Evolutionary conservation across 2,797 vertebrate genomes (phyloP).

Genomic region (Nannoperca australis): DNA sequence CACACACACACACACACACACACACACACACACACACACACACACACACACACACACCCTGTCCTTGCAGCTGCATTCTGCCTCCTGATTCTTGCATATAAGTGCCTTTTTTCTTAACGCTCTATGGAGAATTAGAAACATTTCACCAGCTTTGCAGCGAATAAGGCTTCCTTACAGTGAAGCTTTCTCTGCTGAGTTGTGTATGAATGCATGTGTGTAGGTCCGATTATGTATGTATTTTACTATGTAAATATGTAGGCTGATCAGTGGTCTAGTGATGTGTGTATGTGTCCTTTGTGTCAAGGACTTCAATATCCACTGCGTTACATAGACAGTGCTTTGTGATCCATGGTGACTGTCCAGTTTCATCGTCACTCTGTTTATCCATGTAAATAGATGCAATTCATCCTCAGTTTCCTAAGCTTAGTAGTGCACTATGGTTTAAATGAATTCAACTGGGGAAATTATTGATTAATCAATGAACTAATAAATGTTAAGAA

Average conservation of each 20-base stretch:
- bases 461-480: constrained; percentile 2
- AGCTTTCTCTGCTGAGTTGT: constrained; percentile 42
- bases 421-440: neutral
- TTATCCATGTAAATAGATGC: constrained; percentile 13
- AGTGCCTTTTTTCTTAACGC: constrained; percentile 46
- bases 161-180: constrained; percentile 39
- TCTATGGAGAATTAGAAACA: constrained; percentile 55
- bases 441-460: constrained; percentile 15
- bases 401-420: neutral
- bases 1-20: constrained; percentile 7
- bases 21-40: constrained; percentile 12
- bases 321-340: constrained; percentile 1
- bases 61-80: constrained; percentile 71
- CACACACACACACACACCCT: constrained; percentile 32
- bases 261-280: constrained; percentile 12
- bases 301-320: constrained; percentile 17
- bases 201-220: constrained; percentile 16
- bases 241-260: neutral
- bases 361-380: neutral
- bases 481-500: neutral
- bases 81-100: constrained; percentile 61
- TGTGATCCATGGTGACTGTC: constrained; percentile 9
- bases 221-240: constrained; percentile 2
- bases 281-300: neutral
- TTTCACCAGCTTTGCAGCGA: constrained; percentile 73